phyloP scores from a whole-genome alignment of 2,888 invertebrate species.

The Pilophorus perplexus region DNA sequence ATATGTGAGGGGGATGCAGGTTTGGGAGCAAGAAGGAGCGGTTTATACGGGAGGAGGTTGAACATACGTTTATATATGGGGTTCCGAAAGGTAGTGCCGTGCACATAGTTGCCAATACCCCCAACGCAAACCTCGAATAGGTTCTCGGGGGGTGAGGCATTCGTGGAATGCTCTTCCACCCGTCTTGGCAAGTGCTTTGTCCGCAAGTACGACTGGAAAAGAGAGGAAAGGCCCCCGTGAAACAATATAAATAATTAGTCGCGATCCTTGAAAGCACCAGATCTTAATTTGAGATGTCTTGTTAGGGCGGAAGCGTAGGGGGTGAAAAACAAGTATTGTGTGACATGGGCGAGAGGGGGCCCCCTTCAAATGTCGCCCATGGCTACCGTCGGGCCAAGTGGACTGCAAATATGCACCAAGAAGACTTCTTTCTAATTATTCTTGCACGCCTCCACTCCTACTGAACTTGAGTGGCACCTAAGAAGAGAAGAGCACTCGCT shows the following conservation, averaged over 20 bases:
- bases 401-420: constrained; percentile 46
- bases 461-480: constrained; percentile 29
- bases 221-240: constrained; percentile 20
- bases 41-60: too few relatives aligned
- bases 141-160: too few relatives aligned
- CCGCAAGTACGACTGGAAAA: constrained; percentile 20
- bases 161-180: too few relatives aligned
- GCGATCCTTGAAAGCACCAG: constrained; percentile 8
- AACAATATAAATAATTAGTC: constrained; percentile 46
- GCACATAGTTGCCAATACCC: constrained; percentile 12
- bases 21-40: too few relatives aligned
- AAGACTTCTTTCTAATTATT: constrained; percentile 43
- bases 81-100: too few relatives aligned
- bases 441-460: constrained; percentile 38
- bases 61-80: too few relatives aligned
- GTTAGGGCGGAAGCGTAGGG: constrained; percentile 35
- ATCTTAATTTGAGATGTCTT: constrained; percentile 45
- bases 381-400: constrained; percentile 42
- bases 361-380: constrained; percentile 34
- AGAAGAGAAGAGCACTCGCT: constrained; percentile 29
- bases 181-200: constrained; percentile 20
- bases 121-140: too few relatives aligned
- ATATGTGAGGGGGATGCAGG: constrained; percentile 16
- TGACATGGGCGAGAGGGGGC: constrained; percentile 16
- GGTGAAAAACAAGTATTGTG: constrained; percentile 34